These are phyloP conservation scores for Tympanuchus pallidicinctus DNA, from an alignment of 2,113 vertebrate species.

Conservation along the genomic window DNA sequence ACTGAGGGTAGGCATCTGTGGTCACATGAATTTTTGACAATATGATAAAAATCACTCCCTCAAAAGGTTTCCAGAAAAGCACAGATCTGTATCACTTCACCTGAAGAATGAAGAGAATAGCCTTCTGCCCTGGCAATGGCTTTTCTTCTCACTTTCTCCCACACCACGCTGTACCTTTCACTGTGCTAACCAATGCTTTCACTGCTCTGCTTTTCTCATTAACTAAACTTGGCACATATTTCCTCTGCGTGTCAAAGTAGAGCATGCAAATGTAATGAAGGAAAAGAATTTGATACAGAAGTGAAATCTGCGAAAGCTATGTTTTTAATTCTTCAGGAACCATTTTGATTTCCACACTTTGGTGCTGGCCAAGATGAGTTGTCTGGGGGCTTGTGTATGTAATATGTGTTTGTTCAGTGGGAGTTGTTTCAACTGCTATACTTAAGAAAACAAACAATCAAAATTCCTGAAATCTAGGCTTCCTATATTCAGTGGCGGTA, in stretches of 20 bases:
- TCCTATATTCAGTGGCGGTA: background rate
- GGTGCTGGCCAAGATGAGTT: background rate
- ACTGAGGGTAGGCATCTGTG: background rate
- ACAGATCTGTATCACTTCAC: fast-evolving
- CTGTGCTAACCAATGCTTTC: background rate
- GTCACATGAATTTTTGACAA: background rate
- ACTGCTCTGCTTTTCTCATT: slow-evolving; percentile 39
- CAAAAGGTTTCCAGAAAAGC: background rate
- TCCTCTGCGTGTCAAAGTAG: slow-evolving; percentile 21
- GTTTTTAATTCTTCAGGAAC: background rate
- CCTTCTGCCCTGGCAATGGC: fast-evolving
- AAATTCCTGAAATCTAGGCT: fast-evolving
- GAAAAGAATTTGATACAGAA: slow-evolving; percentile 17
- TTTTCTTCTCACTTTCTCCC: background rate
- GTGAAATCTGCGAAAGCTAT: slow-evolving; percentile 21
- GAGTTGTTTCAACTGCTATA: background rate
- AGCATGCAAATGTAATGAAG: slow-evolving; percentile 24
- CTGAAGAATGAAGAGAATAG: background rate
- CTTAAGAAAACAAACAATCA: background rate
- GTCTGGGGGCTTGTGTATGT: background rate
- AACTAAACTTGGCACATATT: background rate
- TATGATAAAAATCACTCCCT: background rate
- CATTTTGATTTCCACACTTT: background rate
- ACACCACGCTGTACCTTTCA: background rate
- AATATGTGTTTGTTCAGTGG: background rate